Conservation (phyloP, 2,797 vertebrate species). For the Nannoperca australis region DNA sequence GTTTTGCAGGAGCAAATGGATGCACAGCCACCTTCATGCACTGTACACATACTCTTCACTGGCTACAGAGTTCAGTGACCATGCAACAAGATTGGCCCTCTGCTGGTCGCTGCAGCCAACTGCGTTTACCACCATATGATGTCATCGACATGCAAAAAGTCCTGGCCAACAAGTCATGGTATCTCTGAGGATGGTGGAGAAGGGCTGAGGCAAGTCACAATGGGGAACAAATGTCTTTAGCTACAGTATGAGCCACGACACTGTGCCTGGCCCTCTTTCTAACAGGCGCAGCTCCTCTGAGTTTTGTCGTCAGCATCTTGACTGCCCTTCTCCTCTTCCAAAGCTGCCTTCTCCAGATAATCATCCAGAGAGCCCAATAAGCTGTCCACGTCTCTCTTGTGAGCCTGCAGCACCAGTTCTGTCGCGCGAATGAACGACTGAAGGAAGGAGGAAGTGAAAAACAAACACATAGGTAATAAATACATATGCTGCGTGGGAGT, state of each 20-base stretch:
- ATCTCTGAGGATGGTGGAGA: not conserved
- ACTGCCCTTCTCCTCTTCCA: slow-evolving; percentile 84
- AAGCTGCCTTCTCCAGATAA: slow-evolving; percentile 80
- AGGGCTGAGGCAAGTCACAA: slow-evolving; percentile 4
- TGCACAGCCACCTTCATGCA: not conserved
- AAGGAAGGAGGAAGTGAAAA: slow-evolving; percentile 41
- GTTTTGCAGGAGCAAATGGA: slow-evolving; percentile 7
- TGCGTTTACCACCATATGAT: slow-evolving; percentile 18
- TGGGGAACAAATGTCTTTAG: slow-evolving; percentile 1
- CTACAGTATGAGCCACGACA: slow-evolving; percentile 5
- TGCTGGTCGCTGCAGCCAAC: slow-evolving; percentile 49
- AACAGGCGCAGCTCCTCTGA: slow-evolving; percentile 90
- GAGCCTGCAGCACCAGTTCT: slow-evolving; percentile 93
- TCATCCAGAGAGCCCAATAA: slow-evolving; percentile 81
- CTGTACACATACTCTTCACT: not conserved
- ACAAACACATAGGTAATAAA: not conserved
- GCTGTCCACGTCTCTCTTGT: slow-evolving; percentile 89
- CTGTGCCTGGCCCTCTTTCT: slow-evolving; percentile 31
- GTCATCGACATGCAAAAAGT: not conserved
- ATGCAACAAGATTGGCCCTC: slow-evolving; percentile 34
- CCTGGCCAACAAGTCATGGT: not conserved
- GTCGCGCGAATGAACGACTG: slow-evolving; percentile 92
- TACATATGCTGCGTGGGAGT: not conserved
- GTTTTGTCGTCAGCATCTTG: slow-evolving; percentile 63
- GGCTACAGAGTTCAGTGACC: slow-evolving; percentile 2